Evolutionary conservation across 2,113 vertebrate species (phyloP).

Genomic region (Petaurus breviceps): DNA sequence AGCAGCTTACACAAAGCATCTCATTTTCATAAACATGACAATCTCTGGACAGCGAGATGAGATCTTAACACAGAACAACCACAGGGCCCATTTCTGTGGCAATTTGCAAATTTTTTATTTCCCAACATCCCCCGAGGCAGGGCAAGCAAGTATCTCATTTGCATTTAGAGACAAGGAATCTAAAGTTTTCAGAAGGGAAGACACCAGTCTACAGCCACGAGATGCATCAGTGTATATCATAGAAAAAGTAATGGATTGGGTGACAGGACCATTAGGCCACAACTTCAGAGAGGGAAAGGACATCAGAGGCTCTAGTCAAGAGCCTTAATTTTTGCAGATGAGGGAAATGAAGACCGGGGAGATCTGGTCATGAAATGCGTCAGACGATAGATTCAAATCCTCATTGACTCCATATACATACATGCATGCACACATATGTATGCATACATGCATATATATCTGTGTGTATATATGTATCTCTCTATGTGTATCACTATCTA

Average conservation of each 20-base stretch:
- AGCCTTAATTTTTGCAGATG: not conserved
- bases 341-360: not conserved
- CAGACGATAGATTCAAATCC: not conserved
- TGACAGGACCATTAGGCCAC: not conserved
- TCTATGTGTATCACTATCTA: too few relatives aligned
- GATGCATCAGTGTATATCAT: not conserved
- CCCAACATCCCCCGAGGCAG: not conserved
- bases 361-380: not conserved
- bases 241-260: not conserved
- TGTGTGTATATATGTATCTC: too few relatives aligned
- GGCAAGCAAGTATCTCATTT: not conserved
- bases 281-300: not conserved
- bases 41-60: not conserved
- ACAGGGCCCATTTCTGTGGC: not conserved
- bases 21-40: not conserved
- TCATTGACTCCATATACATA: not conserved
- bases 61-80: not conserved
- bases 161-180: not conserved
- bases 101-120: not conserved
- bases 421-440: not conserved
- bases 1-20: fast-evolving
- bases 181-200: not conserved
- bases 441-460: not conserved
- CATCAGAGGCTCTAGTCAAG: not conserved
- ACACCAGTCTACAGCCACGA: not conserved